Evolutionary conservation across 2,888 invertebrate species (phyloP), one percentile per base, ranked within the genome.

Genomic region (Cephus sareptanus): DNA sequence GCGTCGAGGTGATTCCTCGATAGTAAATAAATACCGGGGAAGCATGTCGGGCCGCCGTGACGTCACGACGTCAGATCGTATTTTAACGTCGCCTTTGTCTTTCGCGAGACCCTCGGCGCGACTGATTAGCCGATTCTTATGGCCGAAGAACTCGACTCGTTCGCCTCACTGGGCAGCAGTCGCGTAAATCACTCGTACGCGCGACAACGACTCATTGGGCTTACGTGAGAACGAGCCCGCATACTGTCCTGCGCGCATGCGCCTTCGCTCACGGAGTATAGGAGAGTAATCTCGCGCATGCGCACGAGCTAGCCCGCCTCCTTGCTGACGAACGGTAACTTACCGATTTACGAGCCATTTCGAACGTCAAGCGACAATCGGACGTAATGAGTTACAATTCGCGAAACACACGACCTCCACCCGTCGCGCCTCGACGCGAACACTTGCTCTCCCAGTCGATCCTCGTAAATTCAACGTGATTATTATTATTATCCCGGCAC

Each of bases 121-220:
- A 82, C 82, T 83, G 83, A 83, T 83, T 82, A 83, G 82, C 79
- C 81, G 80, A 83, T 82, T 82, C 83, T 79, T 82, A 79, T 79
- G 81, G 77, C 33, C 74, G 70, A 69, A 56, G 70, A 73, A 75
- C 78, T 71, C 56, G 56, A 56, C 56, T 56, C 9, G 56, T 15
- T 56, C 56, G 56, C 56, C 15, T 35, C 56, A 71, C 15, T 31
- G 31, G 71, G 13, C 71, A 11, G 71, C 71, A 6, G 71, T 31
- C 33, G 71, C 71, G 71, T 71, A 71, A 71, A 71, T 71, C 71
- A 71, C 33, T 71, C 56, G 56, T 23, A 56, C 56, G 23, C 56
- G 56, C 56, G 23, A 56, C 56, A 56, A 56, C 56, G 56, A 56
- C 23, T 56, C 56, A 56, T 56, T 56, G 56, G 56, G 56, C 23